A percentile compares a stretch with the other conserved stretches of the same genome.
Conservation (phyloP, 2,888 invertebrate genomes). For the Pristionchus arcanus region DNA sequence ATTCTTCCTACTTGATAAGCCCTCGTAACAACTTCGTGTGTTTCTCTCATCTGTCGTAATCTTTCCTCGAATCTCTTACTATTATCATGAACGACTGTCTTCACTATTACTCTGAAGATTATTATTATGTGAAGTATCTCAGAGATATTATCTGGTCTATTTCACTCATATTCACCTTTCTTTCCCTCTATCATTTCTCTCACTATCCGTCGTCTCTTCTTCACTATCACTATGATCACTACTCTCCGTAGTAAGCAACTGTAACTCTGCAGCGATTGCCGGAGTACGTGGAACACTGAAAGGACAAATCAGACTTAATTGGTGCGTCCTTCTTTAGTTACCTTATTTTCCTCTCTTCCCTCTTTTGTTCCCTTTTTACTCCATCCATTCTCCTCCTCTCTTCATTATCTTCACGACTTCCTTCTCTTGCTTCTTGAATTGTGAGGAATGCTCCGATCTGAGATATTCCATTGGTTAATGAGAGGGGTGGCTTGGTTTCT, state of each 20-base stretch:
- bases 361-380: background rate
- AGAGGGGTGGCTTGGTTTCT: background rate
- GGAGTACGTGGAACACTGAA: conserved; percentile 19
- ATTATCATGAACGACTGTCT: conserved; percentile 52
- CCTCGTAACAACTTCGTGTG: conserved; percentile 28
- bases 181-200: background rate
- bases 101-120: conserved; percentile 29
- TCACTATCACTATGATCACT: background rate
- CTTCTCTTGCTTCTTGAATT: conserved; percentile 41
- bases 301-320: background rate
- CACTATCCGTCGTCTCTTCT: conserved; percentile 2
- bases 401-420: background rate
- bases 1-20: conserved; percentile 27
- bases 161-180: background rate
- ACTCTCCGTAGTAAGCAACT: conserved; percentile 3
- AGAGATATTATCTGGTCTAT: background rate
- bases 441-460: conserved; percentile 28
- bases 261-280: background rate
- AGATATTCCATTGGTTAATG: background rate
- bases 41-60: conserved; percentile 44
- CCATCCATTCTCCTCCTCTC: background rate
- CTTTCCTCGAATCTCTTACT: conserved; percentile 48
- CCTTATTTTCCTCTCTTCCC: conserved; percentile 30
- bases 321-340: background rate
- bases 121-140: background rate